These are phyloP conservation scores for Catamblyrhynchus diadema DNA, from an alignment of 2,797 vertebrate species.

Conservation along the genomic window DNA sequence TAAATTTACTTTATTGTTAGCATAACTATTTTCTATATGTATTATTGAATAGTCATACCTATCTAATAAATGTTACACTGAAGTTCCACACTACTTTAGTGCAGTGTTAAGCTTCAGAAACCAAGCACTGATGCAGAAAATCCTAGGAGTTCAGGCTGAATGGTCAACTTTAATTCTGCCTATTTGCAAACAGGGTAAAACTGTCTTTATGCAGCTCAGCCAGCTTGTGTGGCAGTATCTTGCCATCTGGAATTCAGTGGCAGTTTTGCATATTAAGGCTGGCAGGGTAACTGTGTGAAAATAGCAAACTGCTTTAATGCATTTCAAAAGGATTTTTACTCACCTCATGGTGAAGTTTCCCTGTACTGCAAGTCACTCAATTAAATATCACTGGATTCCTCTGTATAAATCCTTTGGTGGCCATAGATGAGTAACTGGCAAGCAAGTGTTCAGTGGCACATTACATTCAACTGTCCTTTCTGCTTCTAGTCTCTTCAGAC, in stretches of 20 bases:
- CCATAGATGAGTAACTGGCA: neutral
- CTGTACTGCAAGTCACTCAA: neutral
- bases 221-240: conserved; percentile 10
- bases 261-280: conserved; percentile 59
- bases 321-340: conserved; percentile 40
- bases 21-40: neutral
- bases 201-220: neutral
- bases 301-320: conserved; percentile 40
- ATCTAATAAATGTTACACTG: neutral
- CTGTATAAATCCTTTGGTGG: neutral
- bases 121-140: conserved; percentile 33
- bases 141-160: conserved; percentile 39
- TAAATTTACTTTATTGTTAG: neutral
- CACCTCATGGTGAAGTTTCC: conserved; percentile 1
- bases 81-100: neutral
- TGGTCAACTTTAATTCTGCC: conserved; percentile 52
- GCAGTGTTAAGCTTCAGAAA: neutral
- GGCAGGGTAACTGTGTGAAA: conserved; percentile 50
- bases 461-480: neutral
- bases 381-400: conserved; percentile 8
- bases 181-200: conserved; percentile 35
- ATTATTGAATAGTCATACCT: neutral
- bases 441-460: neutral
- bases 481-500: neutral
- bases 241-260: conserved; percentile 53